Evolutionary conservation across 2,113 vertebrate species (phyloP), one percentile per base, ranked within the genome.

Genomic region (Pitta sordida): DNA sequence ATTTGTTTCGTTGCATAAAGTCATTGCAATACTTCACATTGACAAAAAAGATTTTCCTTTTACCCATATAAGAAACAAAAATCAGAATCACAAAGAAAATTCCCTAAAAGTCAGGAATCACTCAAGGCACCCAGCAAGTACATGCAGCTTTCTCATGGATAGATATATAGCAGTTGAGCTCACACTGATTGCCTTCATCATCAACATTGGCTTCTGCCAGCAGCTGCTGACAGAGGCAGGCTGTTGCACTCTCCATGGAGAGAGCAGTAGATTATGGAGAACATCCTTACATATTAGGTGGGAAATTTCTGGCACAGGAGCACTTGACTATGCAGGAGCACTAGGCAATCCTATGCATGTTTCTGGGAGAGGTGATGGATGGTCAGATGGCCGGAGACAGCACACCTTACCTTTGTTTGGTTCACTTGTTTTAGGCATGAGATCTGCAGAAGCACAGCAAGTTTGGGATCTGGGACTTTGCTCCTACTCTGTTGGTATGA

Each of bases 351-450:
- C 10, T 26, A 0, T 49, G 8, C 23, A 30, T 65, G 13, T 3
- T 29, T 64, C 36, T 78, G 48, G 49, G 20, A 82, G 39, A 48
- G 7, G 20, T 22, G 46, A 10, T 0, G 0, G 67, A 11, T n/a
- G 41, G 32, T 70, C 36, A 36, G 27, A 22, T 1, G 1, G 7
- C 8, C 63, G 43, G 15, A 44, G 46, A 55, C 5, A 55, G 3
- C 13, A 55, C 4, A 36, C 10, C 8, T 64, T 58, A 9, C 23
- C 0, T 0, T 51, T 55, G 19, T 30, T 87, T 51, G 3, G 6
- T 36, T 84, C 41, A 26, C 23, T 55, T 41, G 1, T 49, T 78
- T 75, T 46, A 24, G 23, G 13, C n/a, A 71, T 36, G 51, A 13
- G 30, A 9, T 43, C 41, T 69, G 36, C 48, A 67, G n/a, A 86